Conservation (phyloP, 1,140 invertebrate species). For the Littorina saxatilis region DNA sequence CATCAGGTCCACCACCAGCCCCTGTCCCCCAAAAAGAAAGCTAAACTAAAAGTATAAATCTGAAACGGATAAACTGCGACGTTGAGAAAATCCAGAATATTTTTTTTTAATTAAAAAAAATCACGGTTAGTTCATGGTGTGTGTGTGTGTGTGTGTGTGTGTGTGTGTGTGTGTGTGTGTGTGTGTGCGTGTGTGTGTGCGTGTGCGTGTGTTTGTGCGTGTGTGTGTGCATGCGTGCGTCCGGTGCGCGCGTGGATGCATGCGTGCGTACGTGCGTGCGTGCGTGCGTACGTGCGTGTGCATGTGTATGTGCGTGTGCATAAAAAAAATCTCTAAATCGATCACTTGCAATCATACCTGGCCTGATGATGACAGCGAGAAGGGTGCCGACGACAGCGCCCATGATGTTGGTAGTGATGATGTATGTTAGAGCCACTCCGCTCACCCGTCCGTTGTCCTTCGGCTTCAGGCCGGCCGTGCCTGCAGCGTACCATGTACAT, state of each 20-base stretch:
- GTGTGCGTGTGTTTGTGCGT: neutral
- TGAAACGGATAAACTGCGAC: too few relatives aligned
- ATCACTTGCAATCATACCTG: neutral
- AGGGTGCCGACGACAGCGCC: conserved; percentile 32
- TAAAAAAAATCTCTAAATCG: too few relatives aligned
- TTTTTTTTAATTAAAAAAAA: too few relatives aligned
- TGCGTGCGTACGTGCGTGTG: conserved; percentile 1
- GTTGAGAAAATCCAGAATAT: too few relatives aligned
- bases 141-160: too few relatives aligned
- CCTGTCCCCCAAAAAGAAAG: neutral
- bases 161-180: too few relatives aligned
- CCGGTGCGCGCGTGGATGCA: neutral
- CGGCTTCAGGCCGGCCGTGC: conserved; percentile 72
- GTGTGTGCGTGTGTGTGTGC: too few relatives aligned
- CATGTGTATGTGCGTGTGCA: neutral
- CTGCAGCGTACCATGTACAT: conserved; percentile 53
- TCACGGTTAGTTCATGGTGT: too few relatives aligned
- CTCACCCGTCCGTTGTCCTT: conserved; percentile 57
- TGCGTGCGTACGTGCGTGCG: conserved; percentile 13
- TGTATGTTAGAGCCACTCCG: conserved; percentile 47
- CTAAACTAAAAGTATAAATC: neutral
- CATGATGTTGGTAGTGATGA: conserved; percentile 54
- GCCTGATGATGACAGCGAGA: neutral
- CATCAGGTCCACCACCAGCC: conserved; percentile 78
- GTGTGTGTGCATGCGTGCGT: neutral